Evolutionary conservation across 2,797 vertebrate genomes (phyloP).

Genomic region (Pseudotriccus pelzelni): DNA sequence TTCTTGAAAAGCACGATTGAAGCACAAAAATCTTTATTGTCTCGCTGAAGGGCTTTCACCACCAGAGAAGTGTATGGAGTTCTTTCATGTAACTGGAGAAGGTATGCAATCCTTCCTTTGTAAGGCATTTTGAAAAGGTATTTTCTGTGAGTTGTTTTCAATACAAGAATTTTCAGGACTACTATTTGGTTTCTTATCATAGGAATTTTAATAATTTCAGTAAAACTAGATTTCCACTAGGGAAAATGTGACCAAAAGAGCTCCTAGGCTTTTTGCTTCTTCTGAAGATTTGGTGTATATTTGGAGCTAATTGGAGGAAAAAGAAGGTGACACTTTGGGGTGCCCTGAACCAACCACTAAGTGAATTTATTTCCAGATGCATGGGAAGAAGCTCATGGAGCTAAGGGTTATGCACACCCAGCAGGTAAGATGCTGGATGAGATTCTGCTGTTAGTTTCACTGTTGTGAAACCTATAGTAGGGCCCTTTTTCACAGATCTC

Average conservation of each 20-base stretch:
- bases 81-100: background rate
- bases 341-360: background rate
- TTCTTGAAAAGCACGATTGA: background rate
- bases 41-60: background rate
- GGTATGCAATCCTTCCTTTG: background rate
- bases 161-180: background rate
- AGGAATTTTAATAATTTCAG: background rate
- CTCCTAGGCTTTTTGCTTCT: background rate
- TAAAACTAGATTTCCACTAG: background rate
- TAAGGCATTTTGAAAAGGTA: background rate
- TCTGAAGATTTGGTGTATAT: background rate
- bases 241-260: background rate
- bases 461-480: background rate
- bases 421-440: background rate
- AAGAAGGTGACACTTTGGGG: background rate
- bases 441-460: background rate
- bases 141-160: background rate
- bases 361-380: background rate
- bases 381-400: background rate
- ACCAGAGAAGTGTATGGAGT: background rate
- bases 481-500: background rate
- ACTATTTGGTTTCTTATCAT: background rate
- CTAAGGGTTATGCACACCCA: background rate
- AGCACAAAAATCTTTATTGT: background rate
- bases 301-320: background rate